Evolutionary conservation across 2,888 invertebrate genomes (phyloP), one percentile per base, ranked within the genome.

Genomic region (Opisthograptis luteolata): DNA sequence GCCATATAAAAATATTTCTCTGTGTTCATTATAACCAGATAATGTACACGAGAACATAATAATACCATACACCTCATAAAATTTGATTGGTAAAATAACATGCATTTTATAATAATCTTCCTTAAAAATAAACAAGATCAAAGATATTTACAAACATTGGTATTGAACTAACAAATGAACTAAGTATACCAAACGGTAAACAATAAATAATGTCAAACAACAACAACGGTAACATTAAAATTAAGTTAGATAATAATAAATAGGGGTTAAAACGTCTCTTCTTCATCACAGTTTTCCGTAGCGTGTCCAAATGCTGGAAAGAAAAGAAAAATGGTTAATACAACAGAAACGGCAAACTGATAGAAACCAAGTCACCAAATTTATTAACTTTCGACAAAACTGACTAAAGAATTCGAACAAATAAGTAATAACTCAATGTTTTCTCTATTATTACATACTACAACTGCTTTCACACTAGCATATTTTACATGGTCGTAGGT

Each of bases 261-360:
- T 77, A 79, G 60, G 57, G 66, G 64, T 84, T 93, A 96, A 92
- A 94, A 96, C 59, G 95, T 96, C 87, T 96, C 95, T 72, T 94
- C 94, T 80, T 96, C 97, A 81, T 95, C 94, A 90, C 98, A 98
- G 79, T 96, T 94, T 73, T 94, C 94, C 15, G 96, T 95, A 67
- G 94, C 92, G 78, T 98, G 98, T 37, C 97, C 98, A 87, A 98
- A 98, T 63, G 94, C 97, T 97, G 92, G 85, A 94, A 87, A 70
- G 76, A 79, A 76, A 72, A 60, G 44, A 51, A 42, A 28, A 12
- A 1, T 3, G 25, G 13, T 9, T 20, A 17, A 9, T 8, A 4
- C 43, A 19, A 17, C n/a, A n/a, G n/a, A n/a, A n/a, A n/a, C n/a
- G n/a, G n/a, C n/a, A n/a, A n/a, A n/a, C n/a, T n/a, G n/a, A n/a